Evolutionary conservation across 1,140 invertebrate species (phyloP), one percentile per base, ranked within the genome.

Genomic region (Danaus melanippus): DNA sequence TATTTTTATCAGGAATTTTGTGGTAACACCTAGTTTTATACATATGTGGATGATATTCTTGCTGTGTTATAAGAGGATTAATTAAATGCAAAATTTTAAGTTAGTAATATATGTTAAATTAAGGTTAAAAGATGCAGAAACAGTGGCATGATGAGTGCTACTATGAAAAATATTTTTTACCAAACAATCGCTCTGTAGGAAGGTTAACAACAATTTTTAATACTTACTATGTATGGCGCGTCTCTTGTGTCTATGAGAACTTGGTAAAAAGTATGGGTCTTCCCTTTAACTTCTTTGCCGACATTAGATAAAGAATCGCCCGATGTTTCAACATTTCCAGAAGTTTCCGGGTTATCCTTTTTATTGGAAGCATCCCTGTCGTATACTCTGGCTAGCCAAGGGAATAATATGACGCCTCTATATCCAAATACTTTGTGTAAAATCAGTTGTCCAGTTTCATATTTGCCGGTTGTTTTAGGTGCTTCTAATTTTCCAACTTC

Each of bases 371-470:
- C 84, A 90, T 98, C 96, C 74, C 96, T 89, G 74, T 99, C 97
- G 75, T 97, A 98, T 9, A 98, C 96, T 78, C 93, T 90, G 5
- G 97, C 97, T 44, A 95, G 86, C 97, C 97, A 99, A 6, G 97
- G 97, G 84, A 98, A 98, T 12, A 99, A 88, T 58, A 98, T 92
- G 8, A 98, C 96, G 9, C 97, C 97, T 69, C 97, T 89, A 81
- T 99, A 99, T 10, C 97, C 96, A 88, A 99, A 99, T 11, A 98
- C 93, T 75, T 94, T 91, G 78, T 99, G 97, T 12, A 99, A 88
- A 80, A 99, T 98, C 44, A 98, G 87, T 85, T 98, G 97, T 39
- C 97, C 97, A 10, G 97, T 97, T 71, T 96, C 94, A 89, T 98
- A 98, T 88, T 96, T 95, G 42, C 95, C 95, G 61, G 94, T 90